Conservation (phyloP, 1,140 invertebrate genomes). For the Trypoxylus dichotomus region DNA sequence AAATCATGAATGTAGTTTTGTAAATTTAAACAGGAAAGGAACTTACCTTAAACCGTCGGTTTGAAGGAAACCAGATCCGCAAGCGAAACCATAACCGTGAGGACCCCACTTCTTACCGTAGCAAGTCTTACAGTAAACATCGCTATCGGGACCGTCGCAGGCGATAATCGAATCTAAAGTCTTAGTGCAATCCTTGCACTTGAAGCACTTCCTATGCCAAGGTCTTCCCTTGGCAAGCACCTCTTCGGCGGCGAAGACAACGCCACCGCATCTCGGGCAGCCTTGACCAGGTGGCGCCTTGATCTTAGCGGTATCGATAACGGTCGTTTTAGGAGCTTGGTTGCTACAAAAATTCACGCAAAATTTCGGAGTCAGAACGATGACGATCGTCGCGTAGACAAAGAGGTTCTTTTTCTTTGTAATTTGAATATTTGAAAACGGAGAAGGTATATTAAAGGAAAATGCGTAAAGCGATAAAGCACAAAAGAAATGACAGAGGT, state of each 20-base stretch:
- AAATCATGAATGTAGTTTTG: background rate
- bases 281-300: slow-evolving; percentile 81
- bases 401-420: background rate
- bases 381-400: background rate
- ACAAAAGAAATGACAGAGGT: slow-evolving; percentile 38
- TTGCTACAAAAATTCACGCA: slow-evolving; percentile 55
- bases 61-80: slow-evolving; percentile 90
- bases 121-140: slow-evolving; percentile 93
- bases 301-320: slow-evolving; percentile 78
- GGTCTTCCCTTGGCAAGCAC: slow-evolving; percentile 84
- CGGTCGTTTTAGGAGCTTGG: slow-evolving; percentile 69
- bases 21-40: background rate
- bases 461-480: slow-evolving; percentile 20
- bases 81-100: slow-evolving; percentile 93
- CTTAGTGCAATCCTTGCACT: slow-evolving; percentile 91
- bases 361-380: background rate
- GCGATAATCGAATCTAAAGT: slow-evolving; percentile 91
- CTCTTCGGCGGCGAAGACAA: slow-evolving; percentile 88
- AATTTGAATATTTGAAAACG: background rate
- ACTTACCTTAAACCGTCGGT: slow-evolving; percentile 84
- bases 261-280: slow-evolving; percentile 86
- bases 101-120: slow-evolving; percentile 93
- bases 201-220: slow-evolving; percentile 98
- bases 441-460: background rate
- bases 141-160: slow-evolving; percentile 85